Percentiles rank a stretch among this genome's conserved stretches.
These are phyloP conservation scores for Neoitamus cyanurus DNA, from an alignment of 2,888 invertebrate species.

Conservation along the genomic window DNA sequence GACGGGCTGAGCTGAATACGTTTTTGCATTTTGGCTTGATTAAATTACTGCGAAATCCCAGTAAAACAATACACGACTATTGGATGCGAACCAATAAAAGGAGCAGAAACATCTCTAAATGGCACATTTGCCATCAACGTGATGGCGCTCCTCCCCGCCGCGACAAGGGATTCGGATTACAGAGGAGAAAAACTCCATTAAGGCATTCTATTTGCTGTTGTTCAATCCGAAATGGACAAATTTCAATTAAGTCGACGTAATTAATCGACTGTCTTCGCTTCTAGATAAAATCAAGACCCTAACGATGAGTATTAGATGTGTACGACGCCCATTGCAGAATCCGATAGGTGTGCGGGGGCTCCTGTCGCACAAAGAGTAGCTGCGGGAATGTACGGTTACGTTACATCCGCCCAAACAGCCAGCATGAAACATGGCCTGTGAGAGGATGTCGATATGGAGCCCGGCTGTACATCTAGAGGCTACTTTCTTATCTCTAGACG, in stretches of 20 bases:
- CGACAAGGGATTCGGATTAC: conserved; percentile 50
- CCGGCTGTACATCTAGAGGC: background rate
- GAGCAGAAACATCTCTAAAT: conserved; percentile 30
- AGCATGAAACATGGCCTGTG: background rate
- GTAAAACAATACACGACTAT: background rate
- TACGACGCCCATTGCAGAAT: background rate
- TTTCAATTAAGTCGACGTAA: conserved; percentile 53
- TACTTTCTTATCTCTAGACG: conserved; percentile 46
- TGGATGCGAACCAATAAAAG: conserved; percentile 28
- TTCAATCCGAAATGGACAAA: conserved; percentile 51
- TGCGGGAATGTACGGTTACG: background rate
- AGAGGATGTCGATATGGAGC: background rate
- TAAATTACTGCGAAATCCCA: conserved; percentile 23
- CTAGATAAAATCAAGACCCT: conserved; percentile 41
- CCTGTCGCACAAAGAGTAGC: background rate
- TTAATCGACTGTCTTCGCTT: conserved; percentile 51
- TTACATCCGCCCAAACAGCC: background rate
- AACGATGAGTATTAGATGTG: conserved; percentile 31
- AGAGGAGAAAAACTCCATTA: conserved; percentile 50
- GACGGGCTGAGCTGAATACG: background rate
- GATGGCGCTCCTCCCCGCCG: conserved; percentile 25
- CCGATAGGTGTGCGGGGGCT: background rate
- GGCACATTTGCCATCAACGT: conserved; percentile 43
- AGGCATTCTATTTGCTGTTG: conserved; percentile 50
- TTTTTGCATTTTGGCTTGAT: conserved; percentile 20